Base-by-base conservation (phyloP, 2,888 invertebrate genomes). In the Eristalinus sepulchralis region DNA sequence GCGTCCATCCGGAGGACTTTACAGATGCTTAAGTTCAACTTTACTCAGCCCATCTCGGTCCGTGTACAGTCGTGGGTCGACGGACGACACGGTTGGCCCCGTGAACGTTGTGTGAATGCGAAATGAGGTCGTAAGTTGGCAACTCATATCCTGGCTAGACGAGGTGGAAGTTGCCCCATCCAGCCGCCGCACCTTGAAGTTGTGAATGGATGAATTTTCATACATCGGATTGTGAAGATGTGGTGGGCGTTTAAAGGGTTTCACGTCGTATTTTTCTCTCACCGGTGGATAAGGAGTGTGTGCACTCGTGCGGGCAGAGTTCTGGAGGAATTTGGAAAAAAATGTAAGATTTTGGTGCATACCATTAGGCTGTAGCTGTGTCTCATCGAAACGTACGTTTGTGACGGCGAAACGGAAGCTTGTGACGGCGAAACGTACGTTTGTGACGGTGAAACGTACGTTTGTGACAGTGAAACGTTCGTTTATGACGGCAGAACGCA, bases 11-110 rank as follows among this genome's bases (percentile, higher is more conserved):
- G 83, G 73, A 62, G 27, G 78, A 86, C 62, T 82, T 86, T 86
- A 86, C 86, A 86, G 67, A 83, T 79, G 86, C 78, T 86, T 86
- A 86, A 78, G 83, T 79, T 83, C 53, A 83, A 86, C 83, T 86
- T 78, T 78, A 86, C 86, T 86, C 73, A 66, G 70, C 73, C 78
- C 75, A 78, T 83, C 64, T 27, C 27, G 27, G 73, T 83, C 66
- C 60, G 27, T 13, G 57, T 31, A n/a, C 27, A 17, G 31, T 60
- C 31, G 31, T 20, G 71, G 13, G 59, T 17, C 47, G 8, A 17
- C 17, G 17, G 47, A 17, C 17, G 10, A 39, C 39, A 17, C 47
- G 47, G 39, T 39, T 11, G 34, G 55, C 55, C 55, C 20, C 17
- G 34, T 78, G 83, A 34, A 83, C 86, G 86, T 79, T 78, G 22